Conservation (phyloP, 2,113 vertebrate species). For the Coreoperca whiteheadi region DNA sequence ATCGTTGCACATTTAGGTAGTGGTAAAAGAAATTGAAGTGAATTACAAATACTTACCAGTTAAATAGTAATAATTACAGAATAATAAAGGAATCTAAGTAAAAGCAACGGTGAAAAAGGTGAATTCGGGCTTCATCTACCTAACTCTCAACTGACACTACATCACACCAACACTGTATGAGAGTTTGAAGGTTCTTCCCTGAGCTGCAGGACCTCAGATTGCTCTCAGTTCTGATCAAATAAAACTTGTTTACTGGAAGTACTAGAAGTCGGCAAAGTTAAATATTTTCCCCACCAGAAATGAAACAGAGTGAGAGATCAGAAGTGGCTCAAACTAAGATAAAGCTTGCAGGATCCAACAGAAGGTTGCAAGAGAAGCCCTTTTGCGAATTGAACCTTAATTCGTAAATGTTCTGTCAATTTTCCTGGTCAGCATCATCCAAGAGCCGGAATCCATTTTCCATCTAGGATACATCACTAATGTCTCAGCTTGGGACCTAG, state of each 20-base stretch:
- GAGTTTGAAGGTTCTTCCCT: slow-evolving; percentile 14
- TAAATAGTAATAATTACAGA: background rate
- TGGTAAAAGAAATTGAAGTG: background rate
- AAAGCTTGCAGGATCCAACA: slow-evolving; percentile 41
- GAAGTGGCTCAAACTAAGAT: slow-evolving; percentile 30
- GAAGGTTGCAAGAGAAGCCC: slow-evolving; percentile 9
- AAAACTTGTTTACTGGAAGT: slow-evolving; percentile 55
- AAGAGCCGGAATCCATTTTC: slow-evolving; percentile 5
- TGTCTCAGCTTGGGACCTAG: background rate
- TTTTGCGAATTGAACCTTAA: background rate
- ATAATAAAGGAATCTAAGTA: background rate
- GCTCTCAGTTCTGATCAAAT: slow-evolving; percentile 50
- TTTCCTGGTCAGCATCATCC: slow-evolving; percentile 5
- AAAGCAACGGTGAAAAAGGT: background rate
- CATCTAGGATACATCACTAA: slow-evolving; percentile 11
- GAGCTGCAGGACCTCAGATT: slow-evolving; percentile 14
- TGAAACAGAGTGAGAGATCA: slow-evolving; percentile 49
- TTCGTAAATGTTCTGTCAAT: slow-evolving; percentile 20
- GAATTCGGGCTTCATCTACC: slow-evolving; percentile 5
- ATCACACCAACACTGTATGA: background rate
- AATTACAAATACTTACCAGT: background rate
- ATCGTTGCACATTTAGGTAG: background rate
- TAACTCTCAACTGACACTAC: background rate
- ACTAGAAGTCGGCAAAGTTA: slow-evolving; percentile 43
- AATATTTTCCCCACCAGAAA: slow-evolving; percentile 51